A percentile compares a stretch with the other conserved stretches of the same genome.
Evolutionary conservation across 2,113 vertebrate genomes (phyloP).

Genomic region (Stegostoma tigrinum): DNA sequence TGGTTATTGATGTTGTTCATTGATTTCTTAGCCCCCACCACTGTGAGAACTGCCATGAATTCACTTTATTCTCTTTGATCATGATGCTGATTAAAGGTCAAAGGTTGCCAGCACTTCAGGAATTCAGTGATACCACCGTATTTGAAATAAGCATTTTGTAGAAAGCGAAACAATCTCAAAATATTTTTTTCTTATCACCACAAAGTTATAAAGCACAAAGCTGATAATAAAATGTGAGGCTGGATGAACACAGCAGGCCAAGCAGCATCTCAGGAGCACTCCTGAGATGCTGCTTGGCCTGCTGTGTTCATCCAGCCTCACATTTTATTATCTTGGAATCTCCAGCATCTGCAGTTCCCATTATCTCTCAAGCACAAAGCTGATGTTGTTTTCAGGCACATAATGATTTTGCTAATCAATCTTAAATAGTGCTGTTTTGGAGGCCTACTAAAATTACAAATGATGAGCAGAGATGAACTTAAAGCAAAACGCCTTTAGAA

Average conservation of each 20-base stretch:
- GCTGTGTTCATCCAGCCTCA: no score
- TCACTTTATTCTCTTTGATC: neutral
- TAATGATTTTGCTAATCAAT: neutral
- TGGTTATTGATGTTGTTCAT: slow-evolving; percentile 13
- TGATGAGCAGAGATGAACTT: neutral
- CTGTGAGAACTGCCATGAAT: neutral
- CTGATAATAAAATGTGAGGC: no score
- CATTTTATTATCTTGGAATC: no score
- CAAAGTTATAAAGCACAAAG: neutral
- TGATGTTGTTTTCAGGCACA: neutral
- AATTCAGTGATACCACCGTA: neutral
- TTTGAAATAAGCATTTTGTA: neutral
- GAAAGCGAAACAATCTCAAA: neutral
- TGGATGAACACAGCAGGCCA: no score
- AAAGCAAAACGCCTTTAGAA: neutral
- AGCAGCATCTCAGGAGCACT: no score
- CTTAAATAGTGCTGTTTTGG: neutral
- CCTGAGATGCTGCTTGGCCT: no score
- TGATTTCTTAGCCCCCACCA: neutral
- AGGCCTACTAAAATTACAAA: neutral
- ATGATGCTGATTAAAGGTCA: neutral
- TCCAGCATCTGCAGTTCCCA: no score
- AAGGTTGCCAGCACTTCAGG: neutral
- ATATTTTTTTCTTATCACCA: neutral
- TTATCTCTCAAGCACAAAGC: neutral